Percentiles rank a stretch among this genome's conserved stretches.
Evolutionary conservation across 2,113 vertebrate species (phyloP).

Genomic region (Callipepla squamata): DNA sequence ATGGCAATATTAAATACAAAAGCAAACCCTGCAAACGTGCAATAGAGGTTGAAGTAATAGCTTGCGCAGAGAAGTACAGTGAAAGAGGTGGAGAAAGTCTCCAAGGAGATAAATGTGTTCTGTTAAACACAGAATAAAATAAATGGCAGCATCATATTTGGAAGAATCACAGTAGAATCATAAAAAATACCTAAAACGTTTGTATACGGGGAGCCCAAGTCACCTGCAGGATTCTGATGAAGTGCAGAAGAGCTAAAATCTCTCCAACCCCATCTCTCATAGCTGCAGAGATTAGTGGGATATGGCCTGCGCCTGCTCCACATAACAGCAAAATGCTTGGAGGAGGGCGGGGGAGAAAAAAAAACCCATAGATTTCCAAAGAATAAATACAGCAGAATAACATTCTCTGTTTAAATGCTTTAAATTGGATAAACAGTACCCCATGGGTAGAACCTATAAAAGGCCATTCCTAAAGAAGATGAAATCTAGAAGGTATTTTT

Average conservation of each 20-base stretch:
- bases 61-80: background rate
- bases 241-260: background rate
- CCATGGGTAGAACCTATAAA: conserved; percentile 10
- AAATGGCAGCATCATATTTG: background rate
- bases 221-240: conserved; percentile 3
- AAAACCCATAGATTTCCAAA: background rate
- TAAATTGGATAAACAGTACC: conserved; percentile 23
- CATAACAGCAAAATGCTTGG: background rate
- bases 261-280: background rate
- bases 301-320: background rate
- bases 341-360: background rate
- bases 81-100: background rate
- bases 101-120: background rate
- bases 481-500: conserved; percentile 50
- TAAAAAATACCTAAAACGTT: background rate
- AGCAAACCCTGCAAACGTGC: background rate
- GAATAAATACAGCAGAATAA: conserved; percentile 30
- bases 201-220: background rate
- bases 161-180: background rate
- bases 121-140: background rate
- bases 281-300: background rate
- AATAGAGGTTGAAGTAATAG: background rate
- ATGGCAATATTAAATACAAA: background rate
- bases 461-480: conserved; percentile 1
- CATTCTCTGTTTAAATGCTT: conserved; percentile 24